A percentile compares a stretch with the other conserved stretches of the same genome.
Conservation (phyloP, 1,140 invertebrate genomes). For the Saccostrea echinata region DNA sequence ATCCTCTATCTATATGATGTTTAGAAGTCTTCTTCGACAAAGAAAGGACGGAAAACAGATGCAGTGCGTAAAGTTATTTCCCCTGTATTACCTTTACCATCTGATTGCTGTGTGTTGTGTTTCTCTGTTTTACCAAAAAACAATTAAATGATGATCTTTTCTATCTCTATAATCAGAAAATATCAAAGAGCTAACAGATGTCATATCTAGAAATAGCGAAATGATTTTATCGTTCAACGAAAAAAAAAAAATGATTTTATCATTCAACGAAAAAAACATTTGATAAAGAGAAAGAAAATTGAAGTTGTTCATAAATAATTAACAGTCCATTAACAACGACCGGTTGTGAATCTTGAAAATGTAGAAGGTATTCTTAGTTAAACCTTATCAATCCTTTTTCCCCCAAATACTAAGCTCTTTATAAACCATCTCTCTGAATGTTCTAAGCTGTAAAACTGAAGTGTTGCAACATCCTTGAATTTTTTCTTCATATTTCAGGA, state of each 20-base stretch:
- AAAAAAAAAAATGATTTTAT: no score
- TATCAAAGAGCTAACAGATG: neutral
- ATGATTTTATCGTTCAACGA: neutral
- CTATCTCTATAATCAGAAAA: neutral
- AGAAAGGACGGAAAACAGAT: neutral
- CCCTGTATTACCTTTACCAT: neutral
- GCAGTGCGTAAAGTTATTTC: neutral
- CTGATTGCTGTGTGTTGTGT: slow-evolving; percentile 18
- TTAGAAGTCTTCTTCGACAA: neutral
- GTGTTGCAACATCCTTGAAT: no score
- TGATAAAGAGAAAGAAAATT: neutral
- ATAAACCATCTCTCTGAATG: no score
- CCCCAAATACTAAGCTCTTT: no score
- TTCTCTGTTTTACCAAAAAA: neutral
- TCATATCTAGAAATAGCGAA: neutral
- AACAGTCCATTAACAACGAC: no score
- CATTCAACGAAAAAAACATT: neutral
- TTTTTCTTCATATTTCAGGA: no score
- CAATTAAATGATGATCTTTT: neutral
- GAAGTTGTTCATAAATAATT: no score
- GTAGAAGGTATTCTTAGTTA: no score
- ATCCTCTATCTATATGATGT: neutral
- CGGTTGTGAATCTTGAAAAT: no score
- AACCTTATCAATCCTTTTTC: no score
- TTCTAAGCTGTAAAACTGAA: no score